A percentile compares a stretch with the other conserved stretches of the same genome.
These are phyloP conservation scores for Eupithecia subfuscata DNA, from an alignment of 2,888 invertebrate species.

Conservation along the genomic window DNA sequence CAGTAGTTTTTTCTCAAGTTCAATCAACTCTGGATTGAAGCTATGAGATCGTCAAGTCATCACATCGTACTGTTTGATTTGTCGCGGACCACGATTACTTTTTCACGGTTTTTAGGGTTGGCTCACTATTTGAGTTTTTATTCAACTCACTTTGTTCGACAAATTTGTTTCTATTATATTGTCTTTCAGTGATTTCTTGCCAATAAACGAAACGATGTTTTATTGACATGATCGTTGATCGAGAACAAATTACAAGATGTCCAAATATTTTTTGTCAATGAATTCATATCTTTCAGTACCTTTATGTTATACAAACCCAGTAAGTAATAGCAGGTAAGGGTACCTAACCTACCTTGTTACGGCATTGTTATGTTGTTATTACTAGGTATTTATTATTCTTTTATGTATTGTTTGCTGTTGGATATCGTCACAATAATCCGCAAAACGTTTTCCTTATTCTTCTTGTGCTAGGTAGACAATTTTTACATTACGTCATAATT, in stretches of 20 bases:
- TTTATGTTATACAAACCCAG: too few relatives aligned
- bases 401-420: not conserved
- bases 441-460: slow-evolving; percentile 9
- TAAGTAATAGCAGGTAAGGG: not conserved
- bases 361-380: not conserved
- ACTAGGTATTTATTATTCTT: not conserved
- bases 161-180: not conserved
- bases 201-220: not conserved
- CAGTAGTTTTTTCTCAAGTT: slow-evolving; percentile 38
- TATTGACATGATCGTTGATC: not conserved
- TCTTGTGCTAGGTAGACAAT: not conserved
- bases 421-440: not conserved
- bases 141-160: not conserved
- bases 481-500: not conserved
- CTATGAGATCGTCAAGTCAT: slow-evolving; percentile 63
- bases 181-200: not conserved
- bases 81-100: slow-evolving; percentile 55
- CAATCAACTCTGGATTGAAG: slow-evolving; percentile 51
- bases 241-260: not conserved
- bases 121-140: slow-evolving; percentile 11
- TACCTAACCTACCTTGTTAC: not conserved
- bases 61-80: slow-evolving; percentile 60
- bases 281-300: too few relatives aligned
- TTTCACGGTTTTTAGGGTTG: slow-evolving; percentile 44
- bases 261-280: not conserved